Evolutionary conservation across 2,888 invertebrate genomes (phyloP).

Genomic region (Danaus chrysippus): DNA sequence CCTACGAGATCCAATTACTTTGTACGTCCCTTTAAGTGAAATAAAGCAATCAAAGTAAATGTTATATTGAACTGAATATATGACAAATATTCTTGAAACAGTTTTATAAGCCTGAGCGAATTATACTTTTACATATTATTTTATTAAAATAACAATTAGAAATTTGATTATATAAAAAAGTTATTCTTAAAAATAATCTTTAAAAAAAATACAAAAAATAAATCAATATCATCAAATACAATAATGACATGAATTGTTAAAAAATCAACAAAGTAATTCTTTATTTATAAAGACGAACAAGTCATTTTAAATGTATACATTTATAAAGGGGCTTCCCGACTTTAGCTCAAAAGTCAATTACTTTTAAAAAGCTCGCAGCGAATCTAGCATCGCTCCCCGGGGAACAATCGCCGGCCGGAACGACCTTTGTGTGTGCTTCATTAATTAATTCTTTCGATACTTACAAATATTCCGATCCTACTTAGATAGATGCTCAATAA

Average conservation of each 20-base stretch:
- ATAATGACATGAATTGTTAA: too few relatives aligned
- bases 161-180: too few relatives aligned
- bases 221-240: too few relatives aligned
- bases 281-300: background rate
- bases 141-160: too few relatives aligned
- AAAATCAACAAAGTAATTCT: background rate
- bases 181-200: too few relatives aligned
- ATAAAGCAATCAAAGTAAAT: background rate
- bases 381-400: slow-evolving; percentile 31
- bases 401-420: slow-evolving; percentile 36
- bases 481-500: too few relatives aligned
- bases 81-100: too few relatives aligned
- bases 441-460: slow-evolving; percentile 61
- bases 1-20: background rate
- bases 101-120: too few relatives aligned
- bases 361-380: slow-evolving; percentile 44
- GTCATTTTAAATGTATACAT: slow-evolving; percentile 12
- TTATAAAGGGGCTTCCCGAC: slow-evolving; percentile 18
- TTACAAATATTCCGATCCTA: slow-evolving; percentile 45
- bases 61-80: too few relatives aligned
- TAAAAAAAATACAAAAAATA: too few relatives aligned
- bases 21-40: background rate
- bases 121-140: too few relatives aligned
- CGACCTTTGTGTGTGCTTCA: slow-evolving; percentile 51
- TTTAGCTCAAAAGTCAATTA: slow-evolving; percentile 49